Evolutionary conservation across 2,888 invertebrate genomes (phyloP), one percentile per base, ranked within the genome.

Genomic region (Drosophila colorata): DNA sequence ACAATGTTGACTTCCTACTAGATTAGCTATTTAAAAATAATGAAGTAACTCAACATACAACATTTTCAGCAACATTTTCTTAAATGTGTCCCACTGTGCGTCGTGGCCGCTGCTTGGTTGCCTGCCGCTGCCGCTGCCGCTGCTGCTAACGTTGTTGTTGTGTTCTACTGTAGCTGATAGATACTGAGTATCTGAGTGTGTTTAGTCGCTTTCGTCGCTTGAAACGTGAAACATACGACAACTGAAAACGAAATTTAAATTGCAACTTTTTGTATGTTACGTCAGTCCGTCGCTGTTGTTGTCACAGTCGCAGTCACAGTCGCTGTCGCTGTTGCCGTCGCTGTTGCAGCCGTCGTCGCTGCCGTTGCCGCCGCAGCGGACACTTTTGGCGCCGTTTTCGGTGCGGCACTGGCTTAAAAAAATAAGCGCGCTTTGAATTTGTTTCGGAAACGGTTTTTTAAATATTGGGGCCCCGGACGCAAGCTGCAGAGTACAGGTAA

Each of bases 191-290:
- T 76, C 78, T 72, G 79, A 63, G 65, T 83, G 72, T 87, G 88
- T 78, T 90, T 90, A 90, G 89, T 90, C 84, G 90, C 87, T 85
- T 90, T 83, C 78, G 89, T 90, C 80, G 90, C 90, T 86, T 90
- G 88, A 84, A 87, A 87, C 84, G 90, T 82, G 87, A 86, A 90
- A 90, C 89, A 90, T 90, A 74, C 86, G 87, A 88, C 69, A 68
- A 72, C 73, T 60, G 69, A 83, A 77, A 82, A 74, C 75, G 74
- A 82, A 76, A 78, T 73, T 67, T 51, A 82, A 79, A 80, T 67
- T 82, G 72, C 82, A 78, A 78, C 78, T 69, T 79, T 72, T 82
- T 74, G 69, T 76, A 60, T 65, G 86, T 83, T 84, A 84, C 88
- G 84, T 84, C 84, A 88, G 87, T 85, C 63, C n/a, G 53, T 41